phyloP scores from a whole-genome alignment of 1,140 invertebrate species.

The Leptinotarsa texana region DNA sequence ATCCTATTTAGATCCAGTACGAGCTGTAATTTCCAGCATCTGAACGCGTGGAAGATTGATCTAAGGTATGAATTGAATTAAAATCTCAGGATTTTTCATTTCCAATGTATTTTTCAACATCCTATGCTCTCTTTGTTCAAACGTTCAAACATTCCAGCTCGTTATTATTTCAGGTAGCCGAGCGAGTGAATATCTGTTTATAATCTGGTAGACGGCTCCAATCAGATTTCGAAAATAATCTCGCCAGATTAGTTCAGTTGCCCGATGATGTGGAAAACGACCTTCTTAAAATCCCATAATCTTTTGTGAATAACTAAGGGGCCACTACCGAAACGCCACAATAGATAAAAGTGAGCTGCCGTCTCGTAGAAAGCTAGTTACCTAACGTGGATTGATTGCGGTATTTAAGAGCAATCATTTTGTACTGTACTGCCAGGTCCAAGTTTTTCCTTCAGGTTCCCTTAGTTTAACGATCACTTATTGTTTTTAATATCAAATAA shows the following conservation, averaged over 20 bases:
- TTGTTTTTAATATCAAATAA: too few species aligned
- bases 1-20: too few species aligned
- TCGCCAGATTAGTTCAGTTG: constrained; percentile 17
- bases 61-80: too few species aligned
- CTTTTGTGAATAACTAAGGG: constrained; percentile 19
- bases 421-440: too few species aligned
- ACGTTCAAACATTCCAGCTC: neutral
- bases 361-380: neutral
- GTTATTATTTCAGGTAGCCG: neutral
- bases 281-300: constrained; percentile 22
- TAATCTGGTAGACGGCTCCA: constrained; percentile 8
- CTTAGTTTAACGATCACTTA: too few species aligned
- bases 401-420: neutral
- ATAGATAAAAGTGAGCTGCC: constrained; percentile 17
- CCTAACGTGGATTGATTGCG: constrained; percentile 3
- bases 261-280: constrained; percentile 8
- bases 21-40: too few species aligned
- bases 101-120: too few species aligned
- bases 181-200: constrained; percentile 3
- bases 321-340: constrained; percentile 18
- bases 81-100: too few species aligned
- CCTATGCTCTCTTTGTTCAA: neutral
- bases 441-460: too few species aligned
- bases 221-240: constrained; percentile 21
- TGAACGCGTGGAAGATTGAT: too few species aligned